Conservation (phyloP, 1,140 invertebrate species). For the Lycorma delicatula region DNA sequence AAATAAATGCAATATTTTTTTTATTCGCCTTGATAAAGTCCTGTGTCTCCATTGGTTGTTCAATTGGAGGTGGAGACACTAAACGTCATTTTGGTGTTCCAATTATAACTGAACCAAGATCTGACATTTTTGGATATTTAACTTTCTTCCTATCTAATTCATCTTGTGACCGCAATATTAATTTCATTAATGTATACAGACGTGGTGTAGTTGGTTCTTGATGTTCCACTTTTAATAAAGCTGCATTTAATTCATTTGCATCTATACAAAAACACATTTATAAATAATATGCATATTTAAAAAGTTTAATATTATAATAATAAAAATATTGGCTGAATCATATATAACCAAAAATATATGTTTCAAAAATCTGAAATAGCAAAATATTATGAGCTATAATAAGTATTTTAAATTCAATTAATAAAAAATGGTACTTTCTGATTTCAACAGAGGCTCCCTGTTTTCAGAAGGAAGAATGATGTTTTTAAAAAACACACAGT, state of each 20-base stretch:
- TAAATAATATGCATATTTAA: too few relatives aligned
- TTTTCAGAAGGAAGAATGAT: too few relatives aligned
- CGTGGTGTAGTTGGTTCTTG: conserved; percentile 80
- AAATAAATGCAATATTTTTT: too few relatives aligned
- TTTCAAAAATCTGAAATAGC: too few relatives aligned
- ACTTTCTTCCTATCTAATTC: conserved; percentile 91
- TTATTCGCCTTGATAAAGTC: not conserved
- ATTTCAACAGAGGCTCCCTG: too few relatives aligned
- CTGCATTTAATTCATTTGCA: conserved; percentile 93
- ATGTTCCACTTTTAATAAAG: conserved; percentile 87
- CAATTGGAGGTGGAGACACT: not conserved
- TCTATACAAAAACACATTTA: conserved; percentile 61
- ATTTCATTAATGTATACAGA: conserved; percentile 81
- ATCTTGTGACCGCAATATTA: conserved; percentile 92
- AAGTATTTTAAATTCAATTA: too few relatives aligned
- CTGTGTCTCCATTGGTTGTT: not conserved
- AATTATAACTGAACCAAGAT: conserved; percentile 70
- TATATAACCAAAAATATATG: too few relatives aligned
- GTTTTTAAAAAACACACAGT: too few relatives aligned
- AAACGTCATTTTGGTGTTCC: conserved; percentile 56
- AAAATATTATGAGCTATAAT: too few relatives aligned
- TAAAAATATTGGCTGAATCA: too few relatives aligned
- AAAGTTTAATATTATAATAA: too few relatives aligned
- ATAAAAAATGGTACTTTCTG: too few relatives aligned
- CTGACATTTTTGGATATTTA: conserved; percentile 87